Conservation (phyloP, 2,888 invertebrate genomes). For the Ethmia dodecea region DNA sequence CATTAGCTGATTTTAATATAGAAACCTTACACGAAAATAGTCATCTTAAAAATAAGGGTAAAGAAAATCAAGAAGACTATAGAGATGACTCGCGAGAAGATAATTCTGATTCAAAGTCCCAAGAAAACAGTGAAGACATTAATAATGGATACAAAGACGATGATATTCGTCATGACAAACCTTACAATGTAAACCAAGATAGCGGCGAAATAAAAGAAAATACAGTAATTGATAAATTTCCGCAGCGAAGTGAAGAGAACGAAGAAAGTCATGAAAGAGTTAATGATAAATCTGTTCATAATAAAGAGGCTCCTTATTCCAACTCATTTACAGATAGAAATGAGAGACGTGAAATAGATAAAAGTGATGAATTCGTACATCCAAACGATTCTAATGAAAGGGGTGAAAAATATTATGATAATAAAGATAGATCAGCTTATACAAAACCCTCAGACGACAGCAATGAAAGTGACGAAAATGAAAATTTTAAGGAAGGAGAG, state of each 20-base stretch:
- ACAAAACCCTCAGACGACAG: not conserved
- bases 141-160: not conserved
- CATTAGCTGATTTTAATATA: constrained; percentile 57
- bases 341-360: not conserved
- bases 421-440: not conserved
- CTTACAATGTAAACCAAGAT: no score
- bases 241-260: not conserved
- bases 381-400: not conserved
- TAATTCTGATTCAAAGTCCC: constrained; percentile 2
- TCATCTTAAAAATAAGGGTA: constrained; percentile 4
- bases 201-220: constrained; percentile 1
- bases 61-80: constrained; percentile 6
- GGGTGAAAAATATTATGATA: not conserved
- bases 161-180: no score
- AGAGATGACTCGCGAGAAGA: constrained; percentile 12
- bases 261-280: not conserved
- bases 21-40: constrained; percentile 43
- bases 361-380: not conserved
- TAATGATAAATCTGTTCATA: not conserved
- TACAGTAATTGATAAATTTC: no score
- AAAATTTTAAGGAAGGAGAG: not conserved
- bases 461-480: not conserved
- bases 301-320: no score
- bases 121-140: constrained; percentile 5
- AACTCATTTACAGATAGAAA: no score